These are phyloP conservation scores for Karalla daura DNA, from an alignment of 2,797 vertebrate genomes.

Conservation along the genomic window DNA sequence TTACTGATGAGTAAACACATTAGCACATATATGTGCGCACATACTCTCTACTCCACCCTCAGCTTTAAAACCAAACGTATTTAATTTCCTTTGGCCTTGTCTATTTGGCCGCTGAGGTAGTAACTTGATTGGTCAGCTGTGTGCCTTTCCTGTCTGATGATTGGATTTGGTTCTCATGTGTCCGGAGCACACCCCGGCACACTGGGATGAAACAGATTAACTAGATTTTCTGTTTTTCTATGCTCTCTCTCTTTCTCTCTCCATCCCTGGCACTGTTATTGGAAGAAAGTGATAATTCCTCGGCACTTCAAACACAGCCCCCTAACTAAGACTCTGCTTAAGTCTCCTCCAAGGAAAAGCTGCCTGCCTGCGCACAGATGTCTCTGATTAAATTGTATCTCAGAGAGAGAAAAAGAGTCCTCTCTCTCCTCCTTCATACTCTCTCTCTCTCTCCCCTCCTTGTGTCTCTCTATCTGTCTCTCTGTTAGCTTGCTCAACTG, in stretches of 20 bases:
- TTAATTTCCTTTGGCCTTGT: conserved; percentile 78
- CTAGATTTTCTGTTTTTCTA: conserved; percentile 81
- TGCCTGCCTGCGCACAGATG: conserved; percentile 95
- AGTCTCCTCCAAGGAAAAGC: conserved; percentile 87
- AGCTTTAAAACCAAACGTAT: conserved; percentile 61
- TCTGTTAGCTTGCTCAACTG: conserved; percentile 85
- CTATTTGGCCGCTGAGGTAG: conserved; percentile 70
- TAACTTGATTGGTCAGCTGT: conserved; percentile 82
- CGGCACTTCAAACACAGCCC: conserved; percentile 90
- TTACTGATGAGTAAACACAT: conserved; percentile 49
- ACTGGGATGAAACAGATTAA: conserved; percentile 82
- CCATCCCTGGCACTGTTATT: conserved; percentile 80
- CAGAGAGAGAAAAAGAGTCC: conserved; percentile 76
- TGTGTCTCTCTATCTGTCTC: conserved; percentile 77
- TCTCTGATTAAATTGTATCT: conserved; percentile 99
- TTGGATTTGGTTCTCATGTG: conserved; percentile 82
- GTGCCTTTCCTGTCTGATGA: conserved; percentile 76
- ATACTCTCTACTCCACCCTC: conserved; percentile 17
- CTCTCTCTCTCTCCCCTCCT: conserved; percentile 43
- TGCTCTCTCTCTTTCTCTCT: conserved; percentile 68
- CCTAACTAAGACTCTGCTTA: conserved; percentile 89
- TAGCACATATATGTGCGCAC: conserved; percentile 20
- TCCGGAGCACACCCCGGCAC: conserved; percentile 67
- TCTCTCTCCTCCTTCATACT: conserved; percentile 71
- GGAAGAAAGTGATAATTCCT: conserved; percentile 90